phyloP scores from a whole-genome alignment of 2,113 vertebrate genomes.

The Rhinichthys klamathensis region DNA sequence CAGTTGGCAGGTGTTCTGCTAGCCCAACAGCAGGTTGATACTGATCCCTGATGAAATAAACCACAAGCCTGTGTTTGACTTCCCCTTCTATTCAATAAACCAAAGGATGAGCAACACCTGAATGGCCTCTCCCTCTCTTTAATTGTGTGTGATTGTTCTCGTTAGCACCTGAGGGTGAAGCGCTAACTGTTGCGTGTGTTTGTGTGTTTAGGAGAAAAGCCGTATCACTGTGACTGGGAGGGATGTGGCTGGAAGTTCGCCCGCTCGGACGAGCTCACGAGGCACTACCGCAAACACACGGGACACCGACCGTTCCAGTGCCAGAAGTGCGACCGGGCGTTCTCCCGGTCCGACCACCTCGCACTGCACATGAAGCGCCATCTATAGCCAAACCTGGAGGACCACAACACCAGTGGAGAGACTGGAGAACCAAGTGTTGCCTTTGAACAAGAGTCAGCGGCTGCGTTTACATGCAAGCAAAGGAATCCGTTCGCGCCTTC shows the following conservation, averaged over 20 bases:
- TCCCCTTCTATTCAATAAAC: conserved; percentile 55
- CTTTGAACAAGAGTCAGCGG: conserved; percentile 73
- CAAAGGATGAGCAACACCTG: conserved; percentile 63
- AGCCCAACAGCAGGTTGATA: conserved; percentile 61
- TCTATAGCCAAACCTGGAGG: conserved; percentile 75
- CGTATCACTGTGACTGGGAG: conserved; percentile 99
- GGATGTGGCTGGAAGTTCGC: conserved; percentile 99
- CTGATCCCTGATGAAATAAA: conserved; percentile 70
- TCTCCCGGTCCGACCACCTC: conserved; percentile 97
- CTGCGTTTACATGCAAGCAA: too few relatives aligned
- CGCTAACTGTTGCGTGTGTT: conserved; percentile 62
- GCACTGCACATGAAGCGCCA: conserved; percentile 99
- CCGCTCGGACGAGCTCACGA: conserved; percentile 96
- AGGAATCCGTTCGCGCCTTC: too few relatives aligned
- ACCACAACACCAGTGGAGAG: not conserved
- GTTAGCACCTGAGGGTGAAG: conserved; percentile 43
- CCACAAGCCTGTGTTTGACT: conserved; percentile 43
- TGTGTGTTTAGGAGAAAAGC: conserved; percentile 89
- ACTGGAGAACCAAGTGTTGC: conserved; percentile 71
- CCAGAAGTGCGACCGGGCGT: conserved; percentile 95
- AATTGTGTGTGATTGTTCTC: not conserved
- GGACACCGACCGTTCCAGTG: conserved; percentile 98
- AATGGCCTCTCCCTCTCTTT: conserved; percentile 2
- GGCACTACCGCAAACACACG: conserved; percentile 98
- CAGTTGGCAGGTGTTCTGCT: conserved; percentile 64